Evolutionary conservation across 2,888 invertebrate genomes (phyloP), one percentile per base, ranked within the genome.

Genomic region (Hyposoter dolosus): DNA sequence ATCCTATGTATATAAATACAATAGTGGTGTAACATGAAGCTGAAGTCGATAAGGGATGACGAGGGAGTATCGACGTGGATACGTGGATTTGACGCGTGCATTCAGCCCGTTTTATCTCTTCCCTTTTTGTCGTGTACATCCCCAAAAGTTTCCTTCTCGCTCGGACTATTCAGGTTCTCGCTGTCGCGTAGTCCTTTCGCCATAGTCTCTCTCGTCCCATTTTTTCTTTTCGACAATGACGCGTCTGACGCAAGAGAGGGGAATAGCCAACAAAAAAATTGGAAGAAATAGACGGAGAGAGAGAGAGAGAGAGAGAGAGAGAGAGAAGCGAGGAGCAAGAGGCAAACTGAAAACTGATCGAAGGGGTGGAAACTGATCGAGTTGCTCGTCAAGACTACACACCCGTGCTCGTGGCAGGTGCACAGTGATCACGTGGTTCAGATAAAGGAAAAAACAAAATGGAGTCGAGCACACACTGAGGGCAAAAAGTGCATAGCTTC

Each of bases 1-100:
- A 17, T 45, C 19, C 15, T 40, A 50, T 23, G 23, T 66, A 35
- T 45, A 77, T 65, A 65, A 12, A 45, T 17, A 56, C 28, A 56
- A 15, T 12, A 28, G 79, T 60, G 66, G 15, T 83, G 84, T 66
- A 82, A 75, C 83, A 60, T 68, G 77, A 78, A 79, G 53, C 78
- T 69, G 53, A 76, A 82, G 69, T 80, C 71, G 82, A 87, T 69
- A 81, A 86, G 83, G 87, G 82, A 88, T 82, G 88, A 88, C 85
- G 84, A 78, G 74, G 82, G 85, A 69, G 72, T 87, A 89, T 88
- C 88, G 87, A 74, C 84, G 79, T 79, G 72, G 84, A 85, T 85
- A 82, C 83, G 83, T 86, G 88, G 80, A 84, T 89, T 88, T 87
- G 90, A 90, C 89, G 86, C 80, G 88, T 83, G 86, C 85, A 88